phyloP scores from a whole-genome alignment of 1,140 invertebrate genomes.

The Venustaconcha ellipsiformis region DNA sequence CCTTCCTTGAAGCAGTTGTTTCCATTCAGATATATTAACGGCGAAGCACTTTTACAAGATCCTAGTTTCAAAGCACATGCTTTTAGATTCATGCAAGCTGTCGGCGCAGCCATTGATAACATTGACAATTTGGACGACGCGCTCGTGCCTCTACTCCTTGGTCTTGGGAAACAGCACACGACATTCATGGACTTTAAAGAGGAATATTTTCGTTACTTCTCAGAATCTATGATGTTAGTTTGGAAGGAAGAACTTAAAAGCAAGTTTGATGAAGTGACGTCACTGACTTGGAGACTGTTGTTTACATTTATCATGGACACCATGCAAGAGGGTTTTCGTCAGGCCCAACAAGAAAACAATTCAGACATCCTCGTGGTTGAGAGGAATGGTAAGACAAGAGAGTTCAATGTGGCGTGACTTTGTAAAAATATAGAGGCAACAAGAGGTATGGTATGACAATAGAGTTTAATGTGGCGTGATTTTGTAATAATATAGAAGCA shows the following conservation, averaged over 20 bases:
- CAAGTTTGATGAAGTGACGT: conserved; percentile 24
- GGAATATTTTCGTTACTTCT: conserved; percentile 45
- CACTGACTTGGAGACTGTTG: conserved; percentile 33
- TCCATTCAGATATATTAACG: conserved; percentile 34
- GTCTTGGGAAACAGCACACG: conserved; percentile 44
- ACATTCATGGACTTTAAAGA: conserved; percentile 42
- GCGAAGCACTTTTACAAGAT: conserved; percentile 33
- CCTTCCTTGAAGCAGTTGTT: conserved; percentile 48
- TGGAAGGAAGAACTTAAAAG: conserved; percentile 36
- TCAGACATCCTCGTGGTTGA: no score
- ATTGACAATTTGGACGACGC: conserved; percentile 39
- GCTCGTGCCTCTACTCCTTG: conserved; percentile 36
- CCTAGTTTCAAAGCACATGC: conserved; percentile 47
- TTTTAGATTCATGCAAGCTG: conserved; percentile 55
- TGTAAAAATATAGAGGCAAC: no score
- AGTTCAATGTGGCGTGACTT: no score
- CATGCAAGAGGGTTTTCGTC: conserved; percentile 41
- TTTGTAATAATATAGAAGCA: no score
- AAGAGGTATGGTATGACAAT: no score
- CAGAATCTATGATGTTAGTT: conserved; percentile 37
- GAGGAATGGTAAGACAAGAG: no score
- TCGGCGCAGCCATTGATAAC: conserved; percentile 50
- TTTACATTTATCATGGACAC: conserved; percentile 47
- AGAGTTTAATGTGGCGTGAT: no score
- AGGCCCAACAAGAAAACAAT: not conserved